Conservation (phyloP, 1,140 invertebrate species). For the Xylocopa sonorina region DNA sequence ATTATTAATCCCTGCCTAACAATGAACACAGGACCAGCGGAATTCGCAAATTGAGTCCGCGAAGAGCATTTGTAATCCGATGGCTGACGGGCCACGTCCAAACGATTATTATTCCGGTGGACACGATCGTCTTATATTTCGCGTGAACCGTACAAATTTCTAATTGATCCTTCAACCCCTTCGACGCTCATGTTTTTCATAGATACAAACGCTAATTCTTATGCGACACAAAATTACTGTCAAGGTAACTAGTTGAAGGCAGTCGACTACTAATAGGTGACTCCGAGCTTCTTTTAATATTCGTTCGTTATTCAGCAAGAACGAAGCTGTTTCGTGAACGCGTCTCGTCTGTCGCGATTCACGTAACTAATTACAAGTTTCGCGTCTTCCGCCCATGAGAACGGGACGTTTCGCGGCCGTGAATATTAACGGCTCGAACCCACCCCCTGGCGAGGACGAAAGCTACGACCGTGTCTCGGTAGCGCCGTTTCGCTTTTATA, state of each 20-base stretch:
- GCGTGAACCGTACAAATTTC: neutral
- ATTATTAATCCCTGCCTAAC: conserved; percentile 71
- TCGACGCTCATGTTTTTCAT: no score
- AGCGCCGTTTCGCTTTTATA: conserved; percentile 11
- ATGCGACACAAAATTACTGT: no score
- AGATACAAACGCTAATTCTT: no score
- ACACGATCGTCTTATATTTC: neutral
- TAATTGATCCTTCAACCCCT: neutral
- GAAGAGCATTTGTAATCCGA: conserved; percentile 65
- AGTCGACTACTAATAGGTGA: no score
- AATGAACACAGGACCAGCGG: conserved; percentile 64
- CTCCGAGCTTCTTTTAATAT: neutral
- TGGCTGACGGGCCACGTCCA: neutral
- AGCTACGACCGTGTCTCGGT: neutral
- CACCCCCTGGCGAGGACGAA: neutral
- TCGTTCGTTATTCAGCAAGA: neutral
- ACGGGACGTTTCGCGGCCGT: neutral
- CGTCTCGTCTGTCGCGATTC: neutral
- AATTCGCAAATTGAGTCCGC: conserved; percentile 71
- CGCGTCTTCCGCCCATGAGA: neutral
- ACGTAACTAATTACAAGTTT: conserved; percentile 17
- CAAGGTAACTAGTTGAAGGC: no score
- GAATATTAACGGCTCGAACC: conserved; percentile 13
- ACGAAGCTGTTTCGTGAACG: neutral
- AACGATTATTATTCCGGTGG: conserved; percentile 51